These are phyloP conservation scores for Steatocranus sp. DNA, from an alignment of 2,797 vertebrate species.

Conservation along the genomic window DNA sequence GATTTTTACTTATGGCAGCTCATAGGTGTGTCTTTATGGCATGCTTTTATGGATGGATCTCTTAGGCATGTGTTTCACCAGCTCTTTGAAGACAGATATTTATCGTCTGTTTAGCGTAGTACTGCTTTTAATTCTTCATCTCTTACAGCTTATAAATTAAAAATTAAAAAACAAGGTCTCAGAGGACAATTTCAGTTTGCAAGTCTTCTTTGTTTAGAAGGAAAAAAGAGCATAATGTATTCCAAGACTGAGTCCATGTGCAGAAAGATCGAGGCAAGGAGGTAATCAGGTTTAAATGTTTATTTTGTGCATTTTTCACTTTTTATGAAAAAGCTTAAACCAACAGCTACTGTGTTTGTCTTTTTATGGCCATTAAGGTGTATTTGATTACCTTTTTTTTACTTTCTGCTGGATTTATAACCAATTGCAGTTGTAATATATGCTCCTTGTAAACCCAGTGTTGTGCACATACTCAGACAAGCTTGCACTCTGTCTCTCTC, in stretches of 20 bases:
- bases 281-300: neutral
- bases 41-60: neutral
- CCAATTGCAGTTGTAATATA: neutral
- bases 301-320: neutral
- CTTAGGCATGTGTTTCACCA: neutral
- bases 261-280: neutral
- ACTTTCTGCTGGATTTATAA: neutral
- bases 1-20: neutral
- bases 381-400: neutral
- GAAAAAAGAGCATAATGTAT: neutral
- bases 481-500: neutral
- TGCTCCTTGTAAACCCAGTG: neutral
- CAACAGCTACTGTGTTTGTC: neutral
- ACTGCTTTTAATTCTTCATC: neutral
- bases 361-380: neutral
- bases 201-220: neutral
- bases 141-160: neutral
- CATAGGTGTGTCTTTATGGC: neutral
- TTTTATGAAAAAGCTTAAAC: neutral
- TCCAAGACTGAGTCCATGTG: neutral
- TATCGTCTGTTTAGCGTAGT: too few species aligned
- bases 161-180: neutral
- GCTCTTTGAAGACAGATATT: neutral
- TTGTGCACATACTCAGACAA: neutral
- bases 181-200: neutral